Evolutionary conservation across 2,797 vertebrate genomes (phyloP).

Genomic region (Paratrypauchen microcephalus): DNA sequence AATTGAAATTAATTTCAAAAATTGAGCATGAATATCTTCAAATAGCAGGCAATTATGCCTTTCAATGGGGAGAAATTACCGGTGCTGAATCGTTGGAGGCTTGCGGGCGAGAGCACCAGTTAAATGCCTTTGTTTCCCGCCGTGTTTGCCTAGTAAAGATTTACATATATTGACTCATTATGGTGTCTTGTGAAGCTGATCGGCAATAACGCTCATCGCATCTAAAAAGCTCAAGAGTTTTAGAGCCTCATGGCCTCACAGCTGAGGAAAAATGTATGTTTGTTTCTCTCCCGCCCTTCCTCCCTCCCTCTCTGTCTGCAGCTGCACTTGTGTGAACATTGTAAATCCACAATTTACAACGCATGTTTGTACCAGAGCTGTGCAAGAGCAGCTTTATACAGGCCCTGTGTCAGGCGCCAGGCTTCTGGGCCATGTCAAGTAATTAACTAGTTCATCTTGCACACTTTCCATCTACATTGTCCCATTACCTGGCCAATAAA

Average conservation of each 20-base stretch:
- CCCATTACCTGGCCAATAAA: constrained; percentile 44
- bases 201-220: constrained; percentile 78
- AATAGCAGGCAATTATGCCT: constrained; percentile 99
- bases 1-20: constrained; percentile 99
- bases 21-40: constrained; percentile 99
- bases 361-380: constrained; percentile 40
- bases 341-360: constrained; percentile 42
- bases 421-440: constrained; percentile 16
- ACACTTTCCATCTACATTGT: constrained; percentile 32
- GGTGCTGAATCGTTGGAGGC: constrained; percentile 99
- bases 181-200: constrained; percentile 99
- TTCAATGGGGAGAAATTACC: constrained; percentile 99
- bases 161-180: constrained; percentile 99
- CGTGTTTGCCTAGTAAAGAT: constrained; percentile 99
- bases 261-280: constrained; percentile 73
- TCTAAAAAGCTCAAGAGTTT: constrained; percentile 74
- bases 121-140: constrained; percentile 99
- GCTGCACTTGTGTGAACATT: constrained; percentile 60
- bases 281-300: constrained; percentile 56
- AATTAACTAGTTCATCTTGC: constrained; percentile 6
- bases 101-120: constrained; percentile 99
- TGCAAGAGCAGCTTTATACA: constrained; percentile 17
- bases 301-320: constrained; percentile 54
- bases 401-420: constrained; percentile 32
- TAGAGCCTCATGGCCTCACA: constrained; percentile 68